Percentiles rank a stretch among this genome's conserved stretches.
phyloP scores from a whole-genome alignment of 1,140 invertebrate species.

The Dufourea novaeangliae region DNA sequence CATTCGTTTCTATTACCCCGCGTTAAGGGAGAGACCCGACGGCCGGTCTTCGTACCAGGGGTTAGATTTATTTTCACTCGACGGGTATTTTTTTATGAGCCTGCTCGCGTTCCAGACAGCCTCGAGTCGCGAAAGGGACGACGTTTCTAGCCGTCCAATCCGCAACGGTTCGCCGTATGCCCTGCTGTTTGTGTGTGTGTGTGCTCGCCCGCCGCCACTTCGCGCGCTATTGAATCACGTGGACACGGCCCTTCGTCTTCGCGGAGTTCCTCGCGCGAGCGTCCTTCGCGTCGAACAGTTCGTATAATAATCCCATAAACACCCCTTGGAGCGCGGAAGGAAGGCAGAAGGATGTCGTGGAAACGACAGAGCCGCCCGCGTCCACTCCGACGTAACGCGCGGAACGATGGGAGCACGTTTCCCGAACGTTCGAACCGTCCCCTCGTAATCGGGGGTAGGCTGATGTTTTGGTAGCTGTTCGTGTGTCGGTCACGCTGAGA shows the following conservation, averaged over 20 bases:
- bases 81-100: conserved; percentile 78
- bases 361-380: conserved; percentile 55
- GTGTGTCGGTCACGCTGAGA: conserved; percentile 5
- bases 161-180: no score
- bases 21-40: conserved; percentile 65
- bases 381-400: conserved; percentile 69
- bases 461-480: not conserved
- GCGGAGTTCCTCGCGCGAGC: conserved; percentile 42
- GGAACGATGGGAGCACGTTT: conserved; percentile 71
- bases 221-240: conserved; percentile 34
- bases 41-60: conserved; percentile 50
- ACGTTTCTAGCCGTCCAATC: no score
- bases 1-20: conserved; percentile 80
- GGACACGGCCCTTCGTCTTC: not conserved
- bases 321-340: conserved; percentile 64
- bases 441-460: not conserved
- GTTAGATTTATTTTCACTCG: conserved; percentile 81
- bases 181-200: conserved; percentile 28
- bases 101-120: conserved; percentile 66
- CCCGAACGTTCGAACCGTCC: conserved; percentile 21
- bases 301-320: conserved; percentile 82
- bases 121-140: conserved; percentile 55
- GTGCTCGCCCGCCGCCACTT: conserved; percentile 21
- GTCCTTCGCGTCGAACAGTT: conserved; percentile 68
- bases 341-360: conserved; percentile 23